phyloP scores from a whole-genome alignment of 1,140 invertebrate genomes.

The Physella acuta region DNA sequence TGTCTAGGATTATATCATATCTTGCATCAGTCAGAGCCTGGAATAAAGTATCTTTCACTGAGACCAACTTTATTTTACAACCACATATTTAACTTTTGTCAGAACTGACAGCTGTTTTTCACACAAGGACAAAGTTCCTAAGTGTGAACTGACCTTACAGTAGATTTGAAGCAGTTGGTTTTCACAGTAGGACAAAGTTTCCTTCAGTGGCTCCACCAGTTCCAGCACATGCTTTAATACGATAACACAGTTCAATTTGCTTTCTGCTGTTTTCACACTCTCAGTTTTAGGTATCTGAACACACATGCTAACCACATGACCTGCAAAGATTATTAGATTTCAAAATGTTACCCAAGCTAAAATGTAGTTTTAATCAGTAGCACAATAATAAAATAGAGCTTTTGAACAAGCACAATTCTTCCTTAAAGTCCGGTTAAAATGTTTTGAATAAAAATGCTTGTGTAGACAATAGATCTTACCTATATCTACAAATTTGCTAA shows the following conservation, averaged over 20 bases:
- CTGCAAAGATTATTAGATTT: too few species aligned
- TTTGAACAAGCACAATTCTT: not conserved
- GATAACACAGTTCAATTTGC: slow-evolving; percentile 77
- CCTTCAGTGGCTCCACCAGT: slow-evolving; percentile 68
- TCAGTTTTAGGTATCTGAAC: slow-evolving; percentile 66
- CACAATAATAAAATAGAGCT: not conserved
- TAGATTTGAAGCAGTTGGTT: slow-evolving; percentile 68
- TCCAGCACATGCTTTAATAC: slow-evolving; percentile 78
- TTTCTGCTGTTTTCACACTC: slow-evolving; percentile 68
- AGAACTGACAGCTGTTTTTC: not conserved
- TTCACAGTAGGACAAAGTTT: slow-evolving; percentile 65
- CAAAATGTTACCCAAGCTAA: too few species aligned
- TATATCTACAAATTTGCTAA: slow-evolving; percentile 66
- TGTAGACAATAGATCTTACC: slow-evolving; percentile 8
- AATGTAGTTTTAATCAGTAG: too few species aligned
- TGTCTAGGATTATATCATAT: slow-evolving; percentile 67
- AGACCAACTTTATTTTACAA: not conserved
- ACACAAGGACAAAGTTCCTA: not conserved
- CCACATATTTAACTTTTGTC: not conserved
- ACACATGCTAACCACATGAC: slow-evolving; percentile 67
- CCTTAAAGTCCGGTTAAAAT: too few species aligned
- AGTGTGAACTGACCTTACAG: slow-evolving; percentile 62
- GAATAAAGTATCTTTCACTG: not conserved
- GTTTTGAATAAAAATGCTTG: too few species aligned
- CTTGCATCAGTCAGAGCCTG: slow-evolving; percentile 59